Evolutionary conservation across 1,140 invertebrate species (phyloP).

Genomic region (Dinoponera quadriceps): DNA sequence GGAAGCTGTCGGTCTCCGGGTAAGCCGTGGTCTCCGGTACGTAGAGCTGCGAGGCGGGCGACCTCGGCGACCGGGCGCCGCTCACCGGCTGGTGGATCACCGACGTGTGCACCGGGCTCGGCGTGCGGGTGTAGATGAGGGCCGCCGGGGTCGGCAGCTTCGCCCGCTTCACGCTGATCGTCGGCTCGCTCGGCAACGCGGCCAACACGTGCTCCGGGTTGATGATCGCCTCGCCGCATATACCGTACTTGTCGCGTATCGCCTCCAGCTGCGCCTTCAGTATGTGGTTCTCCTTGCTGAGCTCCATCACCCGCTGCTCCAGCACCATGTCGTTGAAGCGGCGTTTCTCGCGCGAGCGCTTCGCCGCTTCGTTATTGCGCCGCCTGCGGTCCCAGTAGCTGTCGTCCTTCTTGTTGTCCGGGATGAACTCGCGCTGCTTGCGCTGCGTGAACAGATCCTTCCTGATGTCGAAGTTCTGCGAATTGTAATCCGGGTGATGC

Average conservation of each 20-base stretch:
- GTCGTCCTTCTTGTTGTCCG: conserved; percentile 98
- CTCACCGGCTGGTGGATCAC: conserved; percentile 88
- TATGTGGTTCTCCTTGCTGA: conserved; percentile 97
- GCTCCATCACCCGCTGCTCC: conserved; percentile 96
- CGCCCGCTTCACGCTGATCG: conserved; percentile 92
- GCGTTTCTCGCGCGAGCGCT: conserved; percentile 97
- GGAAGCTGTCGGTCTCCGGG: conserved; percentile 83
- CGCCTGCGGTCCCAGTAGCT: conserved; percentile 98
- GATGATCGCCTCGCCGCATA: conserved; percentile 93
- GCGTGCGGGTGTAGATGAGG: conserved; percentile 87
- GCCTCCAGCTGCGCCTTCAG: conserved; percentile 96
- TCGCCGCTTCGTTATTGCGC: conserved; percentile 98
- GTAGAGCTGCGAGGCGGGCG: conserved; percentile 81
- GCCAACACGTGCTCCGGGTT: conserved; percentile 95
- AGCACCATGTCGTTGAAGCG: conserved; percentile 98
- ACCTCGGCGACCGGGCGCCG: conserved; percentile 80
- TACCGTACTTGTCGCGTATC: conserved; percentile 97
- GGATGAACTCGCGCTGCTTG: conserved; percentile 98
- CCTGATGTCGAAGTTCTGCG: conserved; percentile 86
- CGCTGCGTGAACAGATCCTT: conserved; percentile 94
- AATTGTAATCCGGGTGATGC: conserved; percentile 78
- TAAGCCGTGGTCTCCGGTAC: conserved; percentile 79
- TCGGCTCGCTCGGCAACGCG: conserved; percentile 93
- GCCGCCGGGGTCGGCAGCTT: conserved; percentile 87
- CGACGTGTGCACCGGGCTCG: conserved; percentile 89